Percentiles rank a stretch among this genome's conserved stretches.
Evolutionary conservation across 2,888 invertebrate genomes (phyloP).

Genomic region (Rotaria socialis): DNA sequence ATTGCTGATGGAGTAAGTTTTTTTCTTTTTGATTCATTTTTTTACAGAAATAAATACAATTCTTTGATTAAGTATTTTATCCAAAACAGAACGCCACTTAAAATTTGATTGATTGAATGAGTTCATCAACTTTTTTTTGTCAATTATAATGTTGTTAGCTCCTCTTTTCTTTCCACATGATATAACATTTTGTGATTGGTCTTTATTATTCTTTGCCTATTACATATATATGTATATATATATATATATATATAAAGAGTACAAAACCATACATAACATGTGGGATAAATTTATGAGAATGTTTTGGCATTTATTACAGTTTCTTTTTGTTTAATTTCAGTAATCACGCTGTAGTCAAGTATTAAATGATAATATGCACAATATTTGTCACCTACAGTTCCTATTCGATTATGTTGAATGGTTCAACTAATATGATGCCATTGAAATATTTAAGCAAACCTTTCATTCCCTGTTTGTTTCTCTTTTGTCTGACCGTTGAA

Average conservation of each 20-base stretch:
- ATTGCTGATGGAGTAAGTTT: neutral
- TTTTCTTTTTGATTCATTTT: neutral
- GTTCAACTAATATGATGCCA: neutral
- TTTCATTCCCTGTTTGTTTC: neutral
- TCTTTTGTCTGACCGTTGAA: neutral
- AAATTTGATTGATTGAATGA: conserved; percentile 2
- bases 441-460: neutral
- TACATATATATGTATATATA: neutral
- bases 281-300: neutral
- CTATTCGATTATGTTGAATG: neutral
- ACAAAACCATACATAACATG: neutral
- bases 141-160: neutral
- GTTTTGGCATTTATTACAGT: neutral
- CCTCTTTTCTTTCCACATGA: neutral
- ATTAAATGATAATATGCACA: neutral
- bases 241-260: too few relatives aligned
- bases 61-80: neutral
- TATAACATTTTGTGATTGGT: neutral
- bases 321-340: neutral
- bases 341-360: neutral
- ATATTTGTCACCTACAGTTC: neutral
- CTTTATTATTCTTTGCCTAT: neutral
- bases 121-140: neutral
- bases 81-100: neutral
- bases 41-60: neutral